A percentile compares a stretch with the other conserved stretches of the same genome.
phyloP scores from a whole-genome alignment of 2,113 vertebrate species.

The Colossoma macropomum region DNA sequence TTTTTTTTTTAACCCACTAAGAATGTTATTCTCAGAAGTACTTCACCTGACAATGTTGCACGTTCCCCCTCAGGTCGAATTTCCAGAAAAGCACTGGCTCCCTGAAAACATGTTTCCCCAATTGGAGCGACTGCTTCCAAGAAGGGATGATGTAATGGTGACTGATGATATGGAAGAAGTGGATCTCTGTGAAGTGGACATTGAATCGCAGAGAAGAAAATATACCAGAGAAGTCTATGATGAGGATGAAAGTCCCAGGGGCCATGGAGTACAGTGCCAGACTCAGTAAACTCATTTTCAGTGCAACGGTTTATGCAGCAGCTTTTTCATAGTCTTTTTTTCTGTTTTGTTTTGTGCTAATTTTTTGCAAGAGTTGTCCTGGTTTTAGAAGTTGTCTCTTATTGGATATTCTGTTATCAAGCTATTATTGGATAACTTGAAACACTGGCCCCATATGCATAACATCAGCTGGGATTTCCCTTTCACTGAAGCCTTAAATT shows the following conservation, averaged over 20 bases:
- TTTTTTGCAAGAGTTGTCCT: not conserved
- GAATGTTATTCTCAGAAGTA: not conserved
- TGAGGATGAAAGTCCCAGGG: conserved; percentile 84
- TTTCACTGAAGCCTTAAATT: not conserved
- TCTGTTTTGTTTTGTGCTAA: not conserved
- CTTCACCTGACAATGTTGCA: not conserved
- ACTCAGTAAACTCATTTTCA: conserved; percentile 74
- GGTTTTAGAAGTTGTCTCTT: too few relatives aligned
- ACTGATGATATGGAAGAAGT: conserved; percentile 94
- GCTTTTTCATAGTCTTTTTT: not conserved
- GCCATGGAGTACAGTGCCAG: conserved; percentile 90
- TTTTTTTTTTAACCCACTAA: too few relatives aligned
- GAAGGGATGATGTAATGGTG: conserved; percentile 83
- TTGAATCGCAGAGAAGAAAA: conserved; percentile 72
- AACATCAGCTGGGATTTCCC: not conserved
- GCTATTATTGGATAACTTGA: not conserved
- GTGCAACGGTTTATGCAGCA: not conserved
- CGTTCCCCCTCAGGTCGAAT: conserved; percentile 80
- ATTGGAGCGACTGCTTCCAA: conserved; percentile 88
- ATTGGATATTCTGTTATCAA: not conserved
- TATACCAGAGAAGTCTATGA: conserved; percentile 83
- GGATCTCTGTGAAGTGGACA: conserved; percentile 85
- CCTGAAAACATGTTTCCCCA: conserved; percentile 83
- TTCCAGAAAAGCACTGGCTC: conserved; percentile 91
- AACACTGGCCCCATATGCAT: not conserved